These are phyloP conservation scores for Eupleurogrammus muticus DNA, from an alignment of 2,797 vertebrate species.

Conservation along the genomic window DNA sequence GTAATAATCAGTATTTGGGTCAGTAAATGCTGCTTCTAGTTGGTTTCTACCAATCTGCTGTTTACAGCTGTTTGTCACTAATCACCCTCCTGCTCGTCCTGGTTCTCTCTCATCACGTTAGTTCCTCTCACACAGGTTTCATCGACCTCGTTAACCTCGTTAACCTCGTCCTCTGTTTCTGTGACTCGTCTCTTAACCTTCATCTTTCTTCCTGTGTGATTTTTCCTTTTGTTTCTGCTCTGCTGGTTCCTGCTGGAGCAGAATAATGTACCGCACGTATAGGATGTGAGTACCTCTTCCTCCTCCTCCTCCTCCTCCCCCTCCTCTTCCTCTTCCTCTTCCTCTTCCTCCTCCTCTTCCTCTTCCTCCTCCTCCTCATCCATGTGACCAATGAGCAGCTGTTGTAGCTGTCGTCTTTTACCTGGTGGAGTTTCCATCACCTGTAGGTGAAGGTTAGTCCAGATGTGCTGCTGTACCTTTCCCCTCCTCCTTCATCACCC, in stretches of 20 bases:
- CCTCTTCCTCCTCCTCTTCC: too few relatives aligned
- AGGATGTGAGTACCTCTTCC: constrained; percentile 97
- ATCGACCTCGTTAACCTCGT: too few relatives aligned
- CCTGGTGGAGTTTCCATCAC: not conserved
- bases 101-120: too few relatives aligned
- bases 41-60: too few relatives aligned
- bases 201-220: constrained; percentile 82
- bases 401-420: constrained; percentile 8
- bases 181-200: constrained; percentile 69
- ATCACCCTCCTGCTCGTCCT: too few relatives aligned
- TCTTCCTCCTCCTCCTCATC: not conserved
- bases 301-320: constrained; percentile 23
- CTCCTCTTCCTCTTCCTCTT: too few relatives aligned
- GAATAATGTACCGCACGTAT: constrained; percentile 99
- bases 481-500: not conserved
- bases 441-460: constrained; percentile 9
- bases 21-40: too few relatives aligned
- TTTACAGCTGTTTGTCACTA: too few relatives aligned
- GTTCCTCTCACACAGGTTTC: too few relatives aligned
- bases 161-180: too few relatives aligned
- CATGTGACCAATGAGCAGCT: not conserved
- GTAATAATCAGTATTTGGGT: too few relatives aligned
- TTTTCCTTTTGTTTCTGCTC: constrained; percentile 89
- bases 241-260: constrained; percentile 94
- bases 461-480: constrained; percentile 15